Percentiles rank a stretch among this genome's conserved stretches.
Evolutionary conservation across 2,888 invertebrate genomes (phyloP).

Genomic region (Teleogryllus oceanicus): DNA sequence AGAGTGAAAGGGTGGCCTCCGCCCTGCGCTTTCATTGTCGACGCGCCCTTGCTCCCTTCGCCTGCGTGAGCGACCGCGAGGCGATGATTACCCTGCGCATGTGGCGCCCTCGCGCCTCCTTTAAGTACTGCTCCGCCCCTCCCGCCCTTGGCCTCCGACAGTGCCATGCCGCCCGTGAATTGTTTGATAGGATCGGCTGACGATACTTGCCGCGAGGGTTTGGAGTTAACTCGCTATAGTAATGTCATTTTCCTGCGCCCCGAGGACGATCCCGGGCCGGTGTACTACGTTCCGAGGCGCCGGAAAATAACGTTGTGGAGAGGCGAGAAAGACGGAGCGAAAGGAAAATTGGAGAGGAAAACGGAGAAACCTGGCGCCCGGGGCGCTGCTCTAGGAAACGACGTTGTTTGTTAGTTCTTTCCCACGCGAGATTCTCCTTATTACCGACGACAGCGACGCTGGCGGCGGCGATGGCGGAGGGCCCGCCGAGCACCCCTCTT

Average conservation of each 20-base stretch:
- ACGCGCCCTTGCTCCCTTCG: too few relatives aligned
- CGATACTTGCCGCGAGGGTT: not conserved
- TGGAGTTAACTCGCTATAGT: constrained; percentile 10
- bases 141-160: not conserved
- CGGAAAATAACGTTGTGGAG: not conserved
- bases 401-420: not conserved
- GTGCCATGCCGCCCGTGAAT: not conserved
- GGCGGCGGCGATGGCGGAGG: not conserved
- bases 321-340: not conserved
- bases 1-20: too few relatives aligned
- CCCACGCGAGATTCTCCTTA: not conserved
- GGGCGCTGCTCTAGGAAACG: not conserved
- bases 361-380: not conserved
- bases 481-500: too few relatives aligned
- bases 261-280: not conserved
- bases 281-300: not conserved
- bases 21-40: too few relatives aligned
- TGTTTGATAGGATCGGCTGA: not conserved
- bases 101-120: not conserved
- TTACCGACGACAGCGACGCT: not conserved
- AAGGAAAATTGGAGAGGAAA: constrained; percentile 9
- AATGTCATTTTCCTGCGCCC: not conserved
- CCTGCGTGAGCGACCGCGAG: too few relatives aligned
- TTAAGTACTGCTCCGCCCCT: not conserved
- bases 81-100: not conserved